Percentiles rank a stretch among this genome's conserved stretches.
Conservation (phyloP, 2,888 invertebrate species). For the Laothoe populi region DNA sequence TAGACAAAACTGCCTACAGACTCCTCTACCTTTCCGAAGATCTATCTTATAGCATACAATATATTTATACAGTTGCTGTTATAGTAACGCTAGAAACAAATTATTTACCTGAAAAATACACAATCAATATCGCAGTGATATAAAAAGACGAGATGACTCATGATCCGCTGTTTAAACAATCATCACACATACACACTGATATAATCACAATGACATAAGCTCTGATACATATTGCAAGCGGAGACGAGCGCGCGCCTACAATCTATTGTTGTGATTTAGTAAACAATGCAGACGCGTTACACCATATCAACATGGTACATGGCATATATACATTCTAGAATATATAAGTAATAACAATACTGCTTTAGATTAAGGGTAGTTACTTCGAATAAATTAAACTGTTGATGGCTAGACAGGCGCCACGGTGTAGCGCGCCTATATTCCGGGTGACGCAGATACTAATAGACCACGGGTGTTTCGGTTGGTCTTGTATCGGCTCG, state of each 20-base stretch:
- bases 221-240: neutral
- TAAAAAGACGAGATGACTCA: constrained; percentile 4
- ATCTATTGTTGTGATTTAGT: constrained; percentile 1
- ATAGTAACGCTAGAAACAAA: neutral
- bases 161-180: neutral
- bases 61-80: neutral
- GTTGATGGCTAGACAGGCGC: no score
- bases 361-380: neutral
- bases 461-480: no score
- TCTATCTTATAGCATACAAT: neutral
- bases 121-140: neutral
- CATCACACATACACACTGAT: neutral
- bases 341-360: constrained; percentile 3
- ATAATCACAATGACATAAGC: constrained; percentile 19
- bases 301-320: neutral
- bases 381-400: neutral
- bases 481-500: no score
- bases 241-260: neutral
- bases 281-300: constrained; percentile 1
- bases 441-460: no score
- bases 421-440: no score
- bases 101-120: constrained; percentile 13
- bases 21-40: no score
- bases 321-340: neutral
- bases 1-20: no score